Evolutionary conservation across 2,797 vertebrate species (phyloP).

Genomic region (Sitta carolinensis): DNA sequence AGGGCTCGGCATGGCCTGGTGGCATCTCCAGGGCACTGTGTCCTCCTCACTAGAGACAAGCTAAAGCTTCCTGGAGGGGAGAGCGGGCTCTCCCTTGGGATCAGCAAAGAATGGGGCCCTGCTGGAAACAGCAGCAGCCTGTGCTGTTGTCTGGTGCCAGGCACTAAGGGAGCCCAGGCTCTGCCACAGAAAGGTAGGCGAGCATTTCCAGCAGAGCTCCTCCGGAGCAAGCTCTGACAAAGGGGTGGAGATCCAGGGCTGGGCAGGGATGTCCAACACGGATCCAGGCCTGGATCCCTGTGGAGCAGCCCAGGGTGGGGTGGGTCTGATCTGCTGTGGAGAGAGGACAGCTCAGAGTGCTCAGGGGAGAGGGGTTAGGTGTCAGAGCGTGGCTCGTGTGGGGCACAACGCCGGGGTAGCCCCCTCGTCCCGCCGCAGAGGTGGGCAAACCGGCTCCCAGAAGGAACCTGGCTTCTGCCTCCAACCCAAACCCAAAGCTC

Average conservation of each 20-base stretch:
- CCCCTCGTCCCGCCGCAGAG: not conserved
- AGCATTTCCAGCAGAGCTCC: not conserved
- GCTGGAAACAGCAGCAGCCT: not conserved
- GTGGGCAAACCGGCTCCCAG: slow-evolving; percentile 43
- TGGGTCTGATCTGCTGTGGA: not conserved
- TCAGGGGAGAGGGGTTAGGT: not conserved
- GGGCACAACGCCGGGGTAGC: not conserved
- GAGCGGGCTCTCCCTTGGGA: not conserved
- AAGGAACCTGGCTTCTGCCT: not conserved
- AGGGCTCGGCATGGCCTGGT: not conserved
- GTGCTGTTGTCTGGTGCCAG: not conserved
- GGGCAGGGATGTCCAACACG: not conserved
- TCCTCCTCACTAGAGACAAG: not conserved
- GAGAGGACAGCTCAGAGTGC: not conserved
- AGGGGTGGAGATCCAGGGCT: not conserved
- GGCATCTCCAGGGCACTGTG: not conserved
- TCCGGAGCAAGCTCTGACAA: not conserved
- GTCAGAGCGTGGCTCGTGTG: not conserved
- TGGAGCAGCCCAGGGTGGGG: not conserved
- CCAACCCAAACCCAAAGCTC: not conserved
- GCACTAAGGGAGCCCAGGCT: not conserved
- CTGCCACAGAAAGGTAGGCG: not conserved
- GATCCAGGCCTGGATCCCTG: not conserved
- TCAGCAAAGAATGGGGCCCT: not conserved
- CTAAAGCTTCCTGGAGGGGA: not conserved